Conservation (phyloP, 2,113 vertebrate species). For the Ascaphus truei region DNA sequence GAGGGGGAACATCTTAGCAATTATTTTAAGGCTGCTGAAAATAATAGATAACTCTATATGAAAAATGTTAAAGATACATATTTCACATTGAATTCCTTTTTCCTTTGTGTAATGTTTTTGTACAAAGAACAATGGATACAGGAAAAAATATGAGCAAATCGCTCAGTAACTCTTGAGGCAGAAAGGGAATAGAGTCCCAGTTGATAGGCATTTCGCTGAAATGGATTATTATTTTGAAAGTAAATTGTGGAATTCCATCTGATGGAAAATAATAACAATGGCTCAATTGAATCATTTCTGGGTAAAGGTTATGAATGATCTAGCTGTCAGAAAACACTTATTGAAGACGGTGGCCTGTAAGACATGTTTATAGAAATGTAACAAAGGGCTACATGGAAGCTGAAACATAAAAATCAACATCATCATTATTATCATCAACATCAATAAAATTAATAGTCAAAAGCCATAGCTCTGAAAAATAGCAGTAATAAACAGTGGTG, state of each 20-base stretch:
- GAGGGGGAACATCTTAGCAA: too few relatives aligned
- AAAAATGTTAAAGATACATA: too few relatives aligned
- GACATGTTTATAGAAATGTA: constrained; percentile 35
- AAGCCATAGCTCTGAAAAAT: background rate
- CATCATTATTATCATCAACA: constrained; percentile 6
- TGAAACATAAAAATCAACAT: background rate
- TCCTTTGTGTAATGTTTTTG: background rate
- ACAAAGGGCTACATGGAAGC: constrained; percentile 23
- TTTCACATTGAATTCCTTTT: too few relatives aligned
- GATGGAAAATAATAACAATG: constrained; percentile 48
- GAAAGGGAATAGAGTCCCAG: constrained; percentile 30
- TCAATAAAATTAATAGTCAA: constrained; percentile 10
- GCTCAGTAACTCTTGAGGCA: constrained; percentile 39
- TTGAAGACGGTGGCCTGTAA: constrained; percentile 28
- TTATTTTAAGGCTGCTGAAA: too few relatives aligned
- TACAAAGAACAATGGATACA: background rate
- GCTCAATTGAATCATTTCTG: constrained; percentile 47
- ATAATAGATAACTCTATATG: too few relatives aligned
- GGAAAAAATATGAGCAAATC: constrained; percentile 38
- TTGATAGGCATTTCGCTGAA: constrained; percentile 54
- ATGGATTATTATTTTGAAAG: constrained; percentile 41
- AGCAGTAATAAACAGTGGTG: too few relatives aligned
- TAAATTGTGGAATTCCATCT: constrained; percentile 51
- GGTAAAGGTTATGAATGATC: constrained; percentile 2
- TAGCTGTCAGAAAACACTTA: constrained; percentile 42